These are phyloP conservation scores for Seriola rivoliana DNA, from an alignment of 2,113 vertebrate species.

Conservation along the genomic window DNA sequence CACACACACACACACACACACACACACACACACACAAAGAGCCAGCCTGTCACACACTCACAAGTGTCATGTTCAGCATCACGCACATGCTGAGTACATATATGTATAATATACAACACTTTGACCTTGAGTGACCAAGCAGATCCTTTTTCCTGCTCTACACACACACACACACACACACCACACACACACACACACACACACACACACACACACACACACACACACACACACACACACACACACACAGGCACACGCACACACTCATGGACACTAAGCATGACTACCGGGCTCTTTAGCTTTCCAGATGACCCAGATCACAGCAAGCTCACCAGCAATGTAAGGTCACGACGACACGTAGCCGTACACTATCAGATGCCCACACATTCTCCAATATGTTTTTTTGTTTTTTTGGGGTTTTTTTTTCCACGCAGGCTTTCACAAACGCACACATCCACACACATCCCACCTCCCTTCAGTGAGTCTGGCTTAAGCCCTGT, in stretches of 20 bases:
- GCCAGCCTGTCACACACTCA: constrained; percentile 3
- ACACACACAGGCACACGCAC: no score
- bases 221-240: no score
- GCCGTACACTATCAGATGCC: constrained; percentile 26
- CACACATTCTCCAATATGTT: constrained; percentile 15
- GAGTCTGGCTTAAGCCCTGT: constrained; percentile 36
- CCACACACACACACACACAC: no score
- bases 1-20: not conserved
- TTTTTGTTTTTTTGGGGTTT: not conserved
- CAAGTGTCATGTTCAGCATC: not conserved
- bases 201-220: no score
- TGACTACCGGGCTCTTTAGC: not conserved
- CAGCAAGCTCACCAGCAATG: constrained; percentile 17
- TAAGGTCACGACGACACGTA: constrained; percentile 46
- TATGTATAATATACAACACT: not conserved
- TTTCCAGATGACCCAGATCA: constrained; percentile 4
- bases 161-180: not conserved
- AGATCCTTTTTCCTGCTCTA: not conserved
- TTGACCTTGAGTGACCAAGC: constrained; percentile 25
- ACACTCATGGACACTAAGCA: not conserved
- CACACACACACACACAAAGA: not conserved
- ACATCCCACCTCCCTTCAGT: constrained; percentile 10
- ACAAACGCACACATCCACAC: constrained; percentile 15
- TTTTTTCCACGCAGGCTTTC: not conserved
- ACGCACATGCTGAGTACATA: not conserved